Percentiles rank a stretch among this genome's conserved stretches.
These are phyloP conservation scores for Elmis aenea DNA, from an alignment of 2,888 invertebrate species.

Conservation along the genomic window DNA sequence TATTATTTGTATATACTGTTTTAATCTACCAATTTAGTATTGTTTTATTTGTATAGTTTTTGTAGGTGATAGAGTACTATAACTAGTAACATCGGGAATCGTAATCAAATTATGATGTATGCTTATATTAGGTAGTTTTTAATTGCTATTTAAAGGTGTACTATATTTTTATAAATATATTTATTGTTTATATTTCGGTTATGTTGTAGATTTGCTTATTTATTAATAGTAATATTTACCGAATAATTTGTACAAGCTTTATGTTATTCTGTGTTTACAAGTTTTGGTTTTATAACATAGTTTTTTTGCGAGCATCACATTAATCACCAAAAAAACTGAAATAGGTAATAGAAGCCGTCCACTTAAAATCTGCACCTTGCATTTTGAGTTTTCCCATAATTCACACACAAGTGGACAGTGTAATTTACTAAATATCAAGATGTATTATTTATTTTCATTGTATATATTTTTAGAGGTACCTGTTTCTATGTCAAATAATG, in stretches of 20 bases:
- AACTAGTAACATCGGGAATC: slow-evolving; percentile 23
- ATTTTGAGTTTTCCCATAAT: slow-evolving; percentile 9
- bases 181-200: slow-evolving; percentile 39
- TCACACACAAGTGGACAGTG: slow-evolving; percentile 13
- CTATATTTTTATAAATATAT: slow-evolving; percentile 45
- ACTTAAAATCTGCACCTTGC: no score
- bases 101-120: slow-evolving; percentile 33
- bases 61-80: slow-evolving; percentile 3
- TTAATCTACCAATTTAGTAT: not conserved
- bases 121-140: slow-evolving; percentile 35
- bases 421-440: no score
- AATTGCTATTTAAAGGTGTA: slow-evolving; percentile 28
- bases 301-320: slow-evolving; percentile 6
- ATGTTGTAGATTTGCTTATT: slow-evolving; percentile 30
- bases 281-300: slow-evolving; percentile 3
- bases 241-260: slow-evolving; percentile 18
- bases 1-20: not conserved
- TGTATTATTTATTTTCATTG: slow-evolving; percentile 23
- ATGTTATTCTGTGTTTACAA: no score
- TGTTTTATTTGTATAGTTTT: slow-evolving; percentile 1
- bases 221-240: slow-evolving; percentile 19
- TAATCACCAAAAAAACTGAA: slow-evolving; percentile 12
- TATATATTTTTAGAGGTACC: slow-evolving; percentile 45
- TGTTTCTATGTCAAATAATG: slow-evolving; percentile 43
- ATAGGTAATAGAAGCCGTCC: slow-evolving; percentile 17